Conservation (phyloP, 2,113 vertebrate genomes). For the Cyphomyrus plagiostoma region DNA sequence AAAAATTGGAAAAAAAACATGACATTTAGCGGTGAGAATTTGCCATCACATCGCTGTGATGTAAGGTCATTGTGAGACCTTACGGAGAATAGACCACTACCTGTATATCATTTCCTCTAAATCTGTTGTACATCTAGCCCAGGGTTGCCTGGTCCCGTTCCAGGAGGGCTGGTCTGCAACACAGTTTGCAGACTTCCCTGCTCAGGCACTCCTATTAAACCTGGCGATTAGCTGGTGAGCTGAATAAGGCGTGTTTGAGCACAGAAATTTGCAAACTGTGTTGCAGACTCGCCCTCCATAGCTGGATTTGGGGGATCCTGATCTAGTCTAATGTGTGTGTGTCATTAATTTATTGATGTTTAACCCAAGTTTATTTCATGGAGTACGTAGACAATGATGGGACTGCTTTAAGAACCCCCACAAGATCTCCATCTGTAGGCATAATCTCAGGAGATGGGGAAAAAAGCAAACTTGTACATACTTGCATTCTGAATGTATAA, state of each 20-base stretch:
- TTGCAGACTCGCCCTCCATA: background rate
- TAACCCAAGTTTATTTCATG: background rate
- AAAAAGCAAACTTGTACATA: background rate
- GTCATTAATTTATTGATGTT: background rate
- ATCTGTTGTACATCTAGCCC: background rate
- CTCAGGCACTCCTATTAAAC: background rate
- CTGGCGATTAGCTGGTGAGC: background rate
- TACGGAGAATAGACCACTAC: background rate
- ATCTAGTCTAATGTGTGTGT: background rate
- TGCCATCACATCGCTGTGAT: background rate
- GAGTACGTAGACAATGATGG: background rate
- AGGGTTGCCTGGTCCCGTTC: background rate
- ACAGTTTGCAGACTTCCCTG: background rate
- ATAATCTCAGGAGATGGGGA: background rate
- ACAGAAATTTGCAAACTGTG: background rate
- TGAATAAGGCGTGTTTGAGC: background rate
- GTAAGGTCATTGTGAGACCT: background rate
- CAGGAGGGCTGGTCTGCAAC: background rate
- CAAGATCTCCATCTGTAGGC: background rate
- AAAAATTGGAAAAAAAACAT: background rate
- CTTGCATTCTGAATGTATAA: slow-evolving; percentile 1
- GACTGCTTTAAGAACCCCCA: background rate
- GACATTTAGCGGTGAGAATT: background rate
- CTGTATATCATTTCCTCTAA: background rate
- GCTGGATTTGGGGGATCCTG: background rate